Percentiles rank a stretch among this genome's conserved stretches.
phyloP scores from a whole-genome alignment of 35 echinoderm and acorn worm species.

The Chiridota heheva region DNA sequence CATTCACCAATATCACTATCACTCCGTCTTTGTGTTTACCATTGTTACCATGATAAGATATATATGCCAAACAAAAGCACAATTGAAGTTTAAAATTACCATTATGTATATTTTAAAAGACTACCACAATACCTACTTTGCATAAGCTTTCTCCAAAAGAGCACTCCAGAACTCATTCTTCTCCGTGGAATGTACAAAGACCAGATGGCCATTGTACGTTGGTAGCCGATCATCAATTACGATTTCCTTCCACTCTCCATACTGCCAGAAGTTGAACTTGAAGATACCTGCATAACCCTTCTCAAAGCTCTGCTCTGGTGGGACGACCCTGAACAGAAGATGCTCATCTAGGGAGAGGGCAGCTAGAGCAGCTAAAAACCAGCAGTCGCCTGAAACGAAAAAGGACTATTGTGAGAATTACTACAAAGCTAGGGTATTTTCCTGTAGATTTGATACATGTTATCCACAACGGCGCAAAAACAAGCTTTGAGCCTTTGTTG shows the following conservation, averaged over 20 bases:
- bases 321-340: conserved; percentile 63
- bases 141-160: conserved; percentile 86
- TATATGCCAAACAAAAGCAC: too few species aligned
- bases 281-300: conserved; percentile 55
- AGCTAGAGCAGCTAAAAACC: conserved; percentile 80
- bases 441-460: too few species aligned
- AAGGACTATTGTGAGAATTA: neutral
- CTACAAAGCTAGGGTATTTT: too few species aligned
- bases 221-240: conserved; percentile 79
- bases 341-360: conserved; percentile 67
- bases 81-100: too few species aligned
- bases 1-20: too few species aligned
- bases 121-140: conserved; percentile 73
- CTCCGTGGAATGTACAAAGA: conserved; percentile 82
- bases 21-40: too few species aligned
- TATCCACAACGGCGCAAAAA: too few species aligned
- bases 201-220: conserved; percentile 70
- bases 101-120: too few species aligned
- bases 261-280: conserved; percentile 82
- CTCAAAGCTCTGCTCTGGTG: conserved; percentile 52
- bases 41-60: too few species aligned
- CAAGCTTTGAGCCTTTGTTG: too few species aligned
- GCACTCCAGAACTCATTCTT: conserved; percentile 93
- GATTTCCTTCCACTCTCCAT: conserved; percentile 64
- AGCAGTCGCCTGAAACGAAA: conserved; percentile 70